phyloP scores from a whole-genome alignment of 1,140 invertebrate species.

The Brachionus angularis region DNA sequence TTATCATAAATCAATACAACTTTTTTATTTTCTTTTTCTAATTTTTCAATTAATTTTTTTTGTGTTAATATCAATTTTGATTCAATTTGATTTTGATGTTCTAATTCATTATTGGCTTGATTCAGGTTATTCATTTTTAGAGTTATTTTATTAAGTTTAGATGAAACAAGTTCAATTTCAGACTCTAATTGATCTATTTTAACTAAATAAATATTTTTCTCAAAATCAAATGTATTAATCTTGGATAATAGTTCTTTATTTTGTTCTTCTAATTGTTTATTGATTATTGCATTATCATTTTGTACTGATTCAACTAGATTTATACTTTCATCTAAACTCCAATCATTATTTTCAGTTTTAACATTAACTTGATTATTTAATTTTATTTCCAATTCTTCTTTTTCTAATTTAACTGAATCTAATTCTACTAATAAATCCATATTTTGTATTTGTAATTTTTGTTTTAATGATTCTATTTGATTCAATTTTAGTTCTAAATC shows the following conservation, averaged over 20 bases:
- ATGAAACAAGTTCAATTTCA: background rate
- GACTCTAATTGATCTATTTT: background rate
- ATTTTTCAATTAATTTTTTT: background rate
- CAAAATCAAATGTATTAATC: too few relatives aligned
- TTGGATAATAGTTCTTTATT: too few relatives aligned
- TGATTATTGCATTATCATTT: too few relatives aligned
- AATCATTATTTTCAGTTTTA: background rate
- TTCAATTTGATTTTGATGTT: background rate
- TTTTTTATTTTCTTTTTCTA: background rate
- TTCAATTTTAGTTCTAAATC: background rate
- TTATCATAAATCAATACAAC: background rate
- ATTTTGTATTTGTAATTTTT: background rate
- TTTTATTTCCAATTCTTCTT: slow-evolving; percentile 1
- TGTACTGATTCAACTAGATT: background rate
- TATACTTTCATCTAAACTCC: too few relatives aligned
- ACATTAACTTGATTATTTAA: background rate
- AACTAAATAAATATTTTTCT: too few relatives aligned
- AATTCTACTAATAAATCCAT: background rate
- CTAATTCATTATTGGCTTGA: too few relatives aligned
- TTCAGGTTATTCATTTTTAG: too few relatives aligned
- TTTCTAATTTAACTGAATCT: background rate
- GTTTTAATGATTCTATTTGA: background rate
- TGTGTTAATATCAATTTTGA: background rate
- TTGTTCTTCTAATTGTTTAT: too few relatives aligned
- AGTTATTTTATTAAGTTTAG: too few relatives aligned